Evolutionary conservation across 64 coral and sea anemone genomes (phyloP), one percentile per base, ranked within the genome.

Genomic region (Orbicella faveolata): DNA sequence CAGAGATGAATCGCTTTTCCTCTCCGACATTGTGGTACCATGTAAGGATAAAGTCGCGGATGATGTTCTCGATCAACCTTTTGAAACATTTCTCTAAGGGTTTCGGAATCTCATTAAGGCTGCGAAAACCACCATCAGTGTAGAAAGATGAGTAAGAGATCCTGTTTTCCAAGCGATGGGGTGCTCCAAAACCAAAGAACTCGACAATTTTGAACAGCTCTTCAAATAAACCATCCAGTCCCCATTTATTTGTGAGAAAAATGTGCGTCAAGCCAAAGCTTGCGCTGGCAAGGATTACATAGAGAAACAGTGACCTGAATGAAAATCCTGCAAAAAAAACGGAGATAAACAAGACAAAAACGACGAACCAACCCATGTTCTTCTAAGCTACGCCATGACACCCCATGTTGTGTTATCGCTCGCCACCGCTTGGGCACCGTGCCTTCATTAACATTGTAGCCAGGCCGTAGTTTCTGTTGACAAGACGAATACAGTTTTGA

Each of bases 21-120:
- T 93, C 82, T 57, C 86, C 97, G 21, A 99, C 97, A 77, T 99
- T 81, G 23, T 93, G 73, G 67, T 91, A 99, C 97, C 97, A 99
- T 3, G 94, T 81, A 17, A 61, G 53, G 2, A 99, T 92, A 52
- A 99, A 99, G 86, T 99, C 97, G 11, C 89, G 88, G 20, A 90
- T 70, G 23, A 96, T 88, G 63, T 99, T 92, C 6, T 53, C 78
- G 1, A 95, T 91, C 0, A 99, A 67, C 51, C 64, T 77, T 64
- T 93, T 89, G 9, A 96, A n/a, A 63, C 89, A 90, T 64, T 93
- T 62, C 23, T 73, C 72, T 37, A 96, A 83, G 57, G 91, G 91
- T 20, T 87, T 79, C 0, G 95, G 95, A 62, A 96, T 76, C 79
- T 83, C 82, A 20, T 74, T 52, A 20, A 90, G 88, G 57, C 67